A percentile compares a stretch with the other conserved stretches of the same genome.
Evolutionary conservation across 2,888 invertebrate species (phyloP).

Genomic region (Tenodera sinensis): DNA sequence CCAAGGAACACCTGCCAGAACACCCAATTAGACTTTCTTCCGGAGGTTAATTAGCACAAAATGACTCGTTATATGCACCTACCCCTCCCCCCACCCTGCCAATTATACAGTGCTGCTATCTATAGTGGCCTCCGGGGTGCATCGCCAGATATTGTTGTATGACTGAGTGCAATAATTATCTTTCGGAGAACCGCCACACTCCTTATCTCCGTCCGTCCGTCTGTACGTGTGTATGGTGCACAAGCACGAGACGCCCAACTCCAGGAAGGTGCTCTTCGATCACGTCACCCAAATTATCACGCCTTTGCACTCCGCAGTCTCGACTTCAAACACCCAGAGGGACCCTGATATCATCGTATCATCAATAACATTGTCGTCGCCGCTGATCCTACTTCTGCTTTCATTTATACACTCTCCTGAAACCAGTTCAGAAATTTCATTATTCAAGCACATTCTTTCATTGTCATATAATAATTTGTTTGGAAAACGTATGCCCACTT

Average conservation of each 20-base stretch:
- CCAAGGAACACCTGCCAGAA: neutral
- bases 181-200: neutral
- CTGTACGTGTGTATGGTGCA: neutral
- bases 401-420: too few relatives aligned
- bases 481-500: too few relatives aligned
- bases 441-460: too few relatives aligned
- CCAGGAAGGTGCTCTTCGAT: neutral
- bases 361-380: too few relatives aligned
- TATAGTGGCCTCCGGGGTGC: neutral
- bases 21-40: constrained; percentile 2
- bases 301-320: too few relatives aligned
- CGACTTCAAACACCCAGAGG: too few relatives aligned
- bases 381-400: too few relatives aligned
- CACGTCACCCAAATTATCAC: too few relatives aligned
- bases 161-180: neutral
- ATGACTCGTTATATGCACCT: constrained; percentile 4
- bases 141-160: neutral
- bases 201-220: neutral
- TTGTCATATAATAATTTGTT: too few relatives aligned
- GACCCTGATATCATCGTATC: too few relatives aligned
- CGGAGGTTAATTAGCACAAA: constrained; percentile 2
- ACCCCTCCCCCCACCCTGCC: neutral
- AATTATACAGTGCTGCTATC: neutral
- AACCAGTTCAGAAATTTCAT: too few relatives aligned
- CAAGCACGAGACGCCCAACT: neutral